These are phyloP conservation scores for Alcedo atthis DNA, from an alignment of 2,797 vertebrate genomes.

Conservation along the genomic window DNA sequence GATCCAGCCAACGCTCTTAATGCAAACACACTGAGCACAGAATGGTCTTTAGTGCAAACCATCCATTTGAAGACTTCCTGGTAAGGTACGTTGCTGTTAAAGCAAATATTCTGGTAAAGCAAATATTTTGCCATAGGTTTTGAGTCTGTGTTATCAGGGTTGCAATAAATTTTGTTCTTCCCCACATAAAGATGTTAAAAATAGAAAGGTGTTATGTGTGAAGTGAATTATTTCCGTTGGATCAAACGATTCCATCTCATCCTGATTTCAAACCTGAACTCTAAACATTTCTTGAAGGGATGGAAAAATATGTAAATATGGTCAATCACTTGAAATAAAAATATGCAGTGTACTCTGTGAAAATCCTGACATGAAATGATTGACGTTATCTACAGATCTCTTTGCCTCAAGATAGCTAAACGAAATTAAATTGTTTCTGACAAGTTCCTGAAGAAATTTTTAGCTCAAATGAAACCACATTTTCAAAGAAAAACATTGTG, in stretches of 20 bases:
- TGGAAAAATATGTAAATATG: not conserved
- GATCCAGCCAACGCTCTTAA: not conserved
- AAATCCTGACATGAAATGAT: constrained; percentile 27
- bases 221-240: not conserved
- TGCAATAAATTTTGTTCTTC: not conserved
- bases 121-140: constrained; percentile 1
- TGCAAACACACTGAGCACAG: not conserved
- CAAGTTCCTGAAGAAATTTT: constrained; percentile 32
- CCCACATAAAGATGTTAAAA: not conserved
- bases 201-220: not conserved
- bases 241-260: constrained; percentile 2
- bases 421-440: constrained; percentile 44
- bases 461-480: constrained; percentile 8
- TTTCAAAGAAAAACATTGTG: constrained; percentile 20
- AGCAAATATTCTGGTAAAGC: constrained; percentile 20
- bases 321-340: constrained; percentile 1
- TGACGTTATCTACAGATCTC: constrained; percentile 52
- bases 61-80: constrained; percentile 3
- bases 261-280: not conserved
- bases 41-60: constrained; percentile 7
- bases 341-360: not conserved
- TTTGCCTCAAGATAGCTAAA: constrained; percentile 15
- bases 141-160: not conserved
- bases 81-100: not conserved
- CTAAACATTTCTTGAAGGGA: constrained; percentile 31